These are phyloP conservation scores for Acanthopagrus latus DNA, from an alignment of 2,797 vertebrate species.

Conservation along the genomic window DNA sequence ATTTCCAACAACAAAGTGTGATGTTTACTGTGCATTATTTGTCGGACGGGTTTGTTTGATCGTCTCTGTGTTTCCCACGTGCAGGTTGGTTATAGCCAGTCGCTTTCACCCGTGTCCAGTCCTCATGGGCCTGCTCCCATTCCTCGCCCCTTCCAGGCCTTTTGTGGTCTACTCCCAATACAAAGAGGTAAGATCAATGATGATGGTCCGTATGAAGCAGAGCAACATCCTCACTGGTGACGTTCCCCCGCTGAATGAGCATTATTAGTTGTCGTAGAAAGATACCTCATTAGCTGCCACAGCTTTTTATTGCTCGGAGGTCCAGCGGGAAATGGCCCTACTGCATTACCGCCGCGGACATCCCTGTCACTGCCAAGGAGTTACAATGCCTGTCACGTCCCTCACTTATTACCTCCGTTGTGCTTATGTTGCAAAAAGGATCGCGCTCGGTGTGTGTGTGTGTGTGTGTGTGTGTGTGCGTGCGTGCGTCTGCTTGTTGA, in stretches of 20 bases:
- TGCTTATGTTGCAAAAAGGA: slow-evolving; percentile 46
- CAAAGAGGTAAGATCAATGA: slow-evolving; percentile 91
- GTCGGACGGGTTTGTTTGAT: slow-evolving; percentile 53
- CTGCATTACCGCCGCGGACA: slow-evolving; percentile 16
- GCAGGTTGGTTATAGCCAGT: slow-evolving; percentile 95
- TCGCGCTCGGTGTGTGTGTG: neutral
- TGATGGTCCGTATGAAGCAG: neutral
- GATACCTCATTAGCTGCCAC: slow-evolving; percentile 31
- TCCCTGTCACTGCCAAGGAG: slow-evolving; percentile 26
- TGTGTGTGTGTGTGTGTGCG: neutral
- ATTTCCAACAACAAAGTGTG: slow-evolving; percentile 42
- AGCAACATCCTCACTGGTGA: neutral
- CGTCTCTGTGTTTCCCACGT: slow-evolving; percentile 49
- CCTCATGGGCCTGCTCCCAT: slow-evolving; percentile 90
- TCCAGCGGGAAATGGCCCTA: slow-evolving; percentile 13
- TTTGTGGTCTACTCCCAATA: slow-evolving; percentile 97
- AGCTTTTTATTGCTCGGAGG: slow-evolving; percentile 41
- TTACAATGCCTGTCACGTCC: slow-evolving; percentile 21
- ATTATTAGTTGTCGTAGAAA: slow-evolving; percentile 18
- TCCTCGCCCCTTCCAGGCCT: slow-evolving; percentile 95
- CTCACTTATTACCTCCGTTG: slow-evolving; percentile 20
- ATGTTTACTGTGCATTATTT: slow-evolving; percentile 39
- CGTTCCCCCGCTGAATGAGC: neutral
- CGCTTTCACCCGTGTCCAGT: slow-evolving; percentile 93
- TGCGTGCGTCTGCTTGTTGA: neutral